Evolutionary conservation across 2,113 vertebrate species (phyloP).

Genomic region (Neogobius melanostomus): DNA sequence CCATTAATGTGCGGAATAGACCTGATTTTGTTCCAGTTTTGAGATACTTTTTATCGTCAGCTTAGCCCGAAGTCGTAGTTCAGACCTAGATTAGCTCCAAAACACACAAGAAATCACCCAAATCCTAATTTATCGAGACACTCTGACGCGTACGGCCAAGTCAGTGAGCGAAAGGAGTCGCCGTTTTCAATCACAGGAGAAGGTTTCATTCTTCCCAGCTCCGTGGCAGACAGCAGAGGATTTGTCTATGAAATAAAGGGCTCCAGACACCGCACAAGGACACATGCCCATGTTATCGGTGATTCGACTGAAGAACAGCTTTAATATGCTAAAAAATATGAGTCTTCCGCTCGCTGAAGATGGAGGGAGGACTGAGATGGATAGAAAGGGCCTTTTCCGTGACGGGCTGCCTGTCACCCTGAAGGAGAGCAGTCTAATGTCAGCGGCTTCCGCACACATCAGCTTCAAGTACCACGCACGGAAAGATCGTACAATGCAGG

Average conservation of each 20-base stretch:
- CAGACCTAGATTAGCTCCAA: too few relatives aligned
- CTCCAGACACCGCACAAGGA: conserved; percentile 60
- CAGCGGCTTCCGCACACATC: conserved; percentile 49
- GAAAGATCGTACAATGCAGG: too few relatives aligned
- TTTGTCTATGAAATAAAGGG: conserved; percentile 60
- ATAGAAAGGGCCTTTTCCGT: conserved; percentile 40
- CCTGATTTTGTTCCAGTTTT: too few relatives aligned
- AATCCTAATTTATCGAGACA: too few relatives aligned
- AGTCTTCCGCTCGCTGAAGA: conserved; percentile 43
- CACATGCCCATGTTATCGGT: conserved; percentile 55
- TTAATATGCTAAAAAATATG: conserved; percentile 66
- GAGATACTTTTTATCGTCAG: too few relatives aligned
- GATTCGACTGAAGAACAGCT: conserved; percentile 60
- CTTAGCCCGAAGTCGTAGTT: too few relatives aligned
- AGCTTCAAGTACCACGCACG: conserved; percentile 1
- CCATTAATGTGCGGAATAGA: too few relatives aligned
- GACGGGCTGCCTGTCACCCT: conserved; percentile 42
- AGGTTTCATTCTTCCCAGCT: conserved; percentile 52
- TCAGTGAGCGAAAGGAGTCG: neutral
- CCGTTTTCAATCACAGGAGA: conserved; percentile 54
- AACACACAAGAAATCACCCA: too few relatives aligned
- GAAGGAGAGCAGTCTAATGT: conserved; percentile 56
- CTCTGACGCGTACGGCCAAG: neutral
- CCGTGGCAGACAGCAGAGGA: conserved; percentile 36
- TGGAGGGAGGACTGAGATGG: conserved; percentile 50